Evolutionary conservation across 1,140 invertebrate species (phyloP), one percentile per base, ranked within the genome.

Genomic region (Apolygus lucorum): DNA sequence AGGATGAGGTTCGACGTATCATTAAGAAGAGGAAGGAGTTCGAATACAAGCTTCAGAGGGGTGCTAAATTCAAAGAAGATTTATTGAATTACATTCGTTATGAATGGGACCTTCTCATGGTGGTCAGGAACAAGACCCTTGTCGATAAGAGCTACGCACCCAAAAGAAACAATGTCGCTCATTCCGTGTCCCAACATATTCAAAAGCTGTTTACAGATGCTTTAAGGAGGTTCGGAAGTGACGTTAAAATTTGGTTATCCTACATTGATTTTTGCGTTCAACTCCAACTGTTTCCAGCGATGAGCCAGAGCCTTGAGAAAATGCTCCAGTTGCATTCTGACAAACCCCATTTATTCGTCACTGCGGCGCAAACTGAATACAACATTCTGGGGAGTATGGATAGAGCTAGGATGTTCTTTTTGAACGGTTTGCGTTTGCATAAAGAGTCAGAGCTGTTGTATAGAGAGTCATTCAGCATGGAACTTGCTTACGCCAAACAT

Each of bases 361-460:
- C 87, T 69, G 89, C 88, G 4, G 87, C 87, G 17, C 85, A 84
- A 74, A 90, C 85, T 84, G 89, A 92, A 78, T 83, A 85, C 72
- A 85, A 90, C 76, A 86, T 88, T 71, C 85, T 83, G 71, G 81
- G 85, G 21, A 86, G 86, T 74, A 74, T 84, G 2, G 82, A 87
- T n/a, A 86, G 79, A 76, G 88, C 89, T 24, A 80, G 87, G 72
- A 82, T 80, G 66, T 82, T 87, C 72, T 77, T 91, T 13, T 79
- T 89, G 29, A 83, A 85, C 76, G 90, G 86, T 1, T 78, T 91
- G 34, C 82, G 86, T 68, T 81, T 86, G 74, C 86, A 90, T 77
- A 83, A 84, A 24, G 78, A 85, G 26, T 86, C 85, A 4, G 78
- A 84, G 72, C 74, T 83, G 63, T 77, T 91, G 17, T 88, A 88